These are phyloP conservation scores for Bufo gargarizans DNA, from an alignment of 2,113 vertebrate genomes.

Conservation along the genomic window DNA sequence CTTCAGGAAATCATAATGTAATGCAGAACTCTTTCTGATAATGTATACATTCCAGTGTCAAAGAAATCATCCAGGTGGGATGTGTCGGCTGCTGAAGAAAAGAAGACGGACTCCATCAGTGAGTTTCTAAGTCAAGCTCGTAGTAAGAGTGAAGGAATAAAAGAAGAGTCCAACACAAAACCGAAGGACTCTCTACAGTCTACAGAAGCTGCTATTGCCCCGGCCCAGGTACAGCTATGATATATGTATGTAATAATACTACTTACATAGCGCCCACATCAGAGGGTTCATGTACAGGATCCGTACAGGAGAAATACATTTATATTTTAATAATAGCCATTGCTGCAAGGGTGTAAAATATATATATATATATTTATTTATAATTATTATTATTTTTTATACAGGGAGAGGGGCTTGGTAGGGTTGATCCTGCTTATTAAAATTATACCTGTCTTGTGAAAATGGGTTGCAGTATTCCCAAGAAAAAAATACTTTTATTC, in stretches of 20 bases:
- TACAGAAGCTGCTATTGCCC: slow-evolving; percentile 11
- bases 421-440: too few species aligned
- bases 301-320: too few species aligned
- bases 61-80: slow-evolving; percentile 91
- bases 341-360: too few species aligned
- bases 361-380: too few species aligned
- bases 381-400: too few species aligned
- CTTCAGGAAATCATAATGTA: background rate
- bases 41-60: slow-evolving; percentile 67
- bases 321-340: too few species aligned
- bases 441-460: too few species aligned
- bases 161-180: slow-evolving; percentile 57
- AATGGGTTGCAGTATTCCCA: too few species aligned
- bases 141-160: slow-evolving; percentile 67
- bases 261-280: too few species aligned
- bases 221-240: slow-evolving; percentile 4
- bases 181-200: slow-evolving; percentile 26
- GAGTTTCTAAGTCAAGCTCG: slow-evolving; percentile 78
- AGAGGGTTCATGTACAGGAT: too few species aligned
- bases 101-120: slow-evolving; percentile 76
- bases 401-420: too few species aligned
- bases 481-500: too few species aligned
- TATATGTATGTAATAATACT: background rate
- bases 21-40: background rate
- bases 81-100: slow-evolving; percentile 70